Conservation (phyloP, 2,888 invertebrate species). For the Thecophora atra region DNA sequence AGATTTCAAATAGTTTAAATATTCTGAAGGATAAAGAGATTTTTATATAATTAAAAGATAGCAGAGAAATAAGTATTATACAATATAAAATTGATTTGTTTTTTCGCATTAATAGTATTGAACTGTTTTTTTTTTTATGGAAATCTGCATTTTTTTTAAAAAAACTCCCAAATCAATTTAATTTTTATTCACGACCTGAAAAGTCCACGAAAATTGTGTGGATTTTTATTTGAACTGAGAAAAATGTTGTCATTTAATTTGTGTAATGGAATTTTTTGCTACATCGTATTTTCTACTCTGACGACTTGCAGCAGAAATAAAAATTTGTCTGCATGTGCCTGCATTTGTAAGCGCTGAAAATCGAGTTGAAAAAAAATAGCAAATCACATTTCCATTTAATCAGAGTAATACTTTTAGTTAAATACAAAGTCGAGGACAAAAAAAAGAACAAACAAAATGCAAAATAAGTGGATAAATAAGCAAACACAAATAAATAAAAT, state of each 20-base stretch:
- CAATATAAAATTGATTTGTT: too few relatives aligned
- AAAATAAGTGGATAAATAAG: not conserved
- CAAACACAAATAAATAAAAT: not conserved
- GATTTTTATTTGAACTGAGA: conserved; percentile 1
- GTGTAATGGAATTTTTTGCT: conserved; percentile 11
- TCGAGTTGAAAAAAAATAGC: not conserved
- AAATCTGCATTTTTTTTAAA: not conserved
- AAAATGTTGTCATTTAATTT: conserved; percentile 23
- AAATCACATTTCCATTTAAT: conserved; percentile 16
- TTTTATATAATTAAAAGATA: too few relatives aligned
- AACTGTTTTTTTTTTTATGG: too few relatives aligned
- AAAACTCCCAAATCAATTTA: not conserved
- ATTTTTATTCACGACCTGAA: not conserved
- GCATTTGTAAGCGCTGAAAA: not conserved
- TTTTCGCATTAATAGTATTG: not conserved
- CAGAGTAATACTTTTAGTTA: not conserved
- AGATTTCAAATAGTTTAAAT: too few relatives aligned
- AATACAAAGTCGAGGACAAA: not conserved
- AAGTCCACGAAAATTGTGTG: not conserved
- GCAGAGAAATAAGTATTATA: too few relatives aligned
- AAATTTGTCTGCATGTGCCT: not conserved
- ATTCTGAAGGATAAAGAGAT: too few relatives aligned
- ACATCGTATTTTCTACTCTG: not conserved
- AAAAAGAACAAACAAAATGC: not conserved
- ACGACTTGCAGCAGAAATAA: not conserved